phyloP scores from a whole-genome alignment of 2,113 vertebrate species.

The Stegostoma tigrinum region DNA sequence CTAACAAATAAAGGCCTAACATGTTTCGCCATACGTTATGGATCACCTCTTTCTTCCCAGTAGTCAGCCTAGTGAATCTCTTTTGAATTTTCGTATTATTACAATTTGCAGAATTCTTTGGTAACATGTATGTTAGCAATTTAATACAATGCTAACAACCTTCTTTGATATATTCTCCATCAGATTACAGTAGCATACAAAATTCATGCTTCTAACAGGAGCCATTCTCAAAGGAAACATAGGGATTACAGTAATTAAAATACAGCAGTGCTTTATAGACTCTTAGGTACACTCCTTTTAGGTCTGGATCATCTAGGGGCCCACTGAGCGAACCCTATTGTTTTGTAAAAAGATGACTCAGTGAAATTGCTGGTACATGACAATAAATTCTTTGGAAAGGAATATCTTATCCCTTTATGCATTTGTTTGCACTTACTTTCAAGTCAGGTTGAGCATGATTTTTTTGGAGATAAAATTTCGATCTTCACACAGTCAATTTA shows the following conservation, averaged over 20 bases:
- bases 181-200: background rate
- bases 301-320: background rate
- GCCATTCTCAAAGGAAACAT: background rate
- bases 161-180: background rate
- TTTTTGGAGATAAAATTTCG: background rate
- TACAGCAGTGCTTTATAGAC: background rate
- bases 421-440: background rate
- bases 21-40: no score
- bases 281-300: background rate
- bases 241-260: background rate
- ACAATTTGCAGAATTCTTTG: background rate
- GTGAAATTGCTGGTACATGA: background rate
- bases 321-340: background rate
- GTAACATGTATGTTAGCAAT: background rate
- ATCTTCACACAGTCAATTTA: background rate
- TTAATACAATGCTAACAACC: background rate
- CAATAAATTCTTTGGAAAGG: background rate
- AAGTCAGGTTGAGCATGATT: background rate
- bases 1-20: no score
- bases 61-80: no score
- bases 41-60: no score
- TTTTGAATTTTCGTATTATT: background rate
- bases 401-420: background rate
- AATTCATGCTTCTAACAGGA: background rate
- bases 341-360: background rate